Conservation (phyloP, 2,888 invertebrate species). For the Acrobasis consociella region DNA sequence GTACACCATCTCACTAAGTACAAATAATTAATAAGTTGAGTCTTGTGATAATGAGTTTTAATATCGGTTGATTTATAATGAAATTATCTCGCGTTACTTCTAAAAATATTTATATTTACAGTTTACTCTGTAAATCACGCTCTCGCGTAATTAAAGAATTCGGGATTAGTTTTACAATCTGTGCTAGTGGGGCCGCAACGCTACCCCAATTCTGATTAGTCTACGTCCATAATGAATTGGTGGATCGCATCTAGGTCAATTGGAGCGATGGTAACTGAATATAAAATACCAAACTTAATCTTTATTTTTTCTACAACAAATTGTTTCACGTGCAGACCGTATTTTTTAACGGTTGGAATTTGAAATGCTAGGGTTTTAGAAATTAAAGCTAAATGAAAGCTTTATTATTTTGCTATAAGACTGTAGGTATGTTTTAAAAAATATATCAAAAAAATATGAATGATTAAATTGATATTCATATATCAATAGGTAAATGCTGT, state of each 20-base stretch:
- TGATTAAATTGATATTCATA: too few relatives aligned
- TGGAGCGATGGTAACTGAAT: slow-evolving; percentile 7
- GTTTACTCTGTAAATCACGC: slow-evolving; percentile 6
- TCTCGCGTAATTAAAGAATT: slow-evolving; percentile 4
- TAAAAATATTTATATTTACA: neutral
- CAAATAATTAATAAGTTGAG: too few relatives aligned
- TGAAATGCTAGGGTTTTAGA: too few relatives aligned
- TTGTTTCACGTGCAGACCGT: neutral
- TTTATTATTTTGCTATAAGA: too few relatives aligned
- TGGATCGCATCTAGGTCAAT: slow-evolving; percentile 11
- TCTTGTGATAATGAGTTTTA: too few relatives aligned
- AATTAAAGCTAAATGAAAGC: too few relatives aligned
- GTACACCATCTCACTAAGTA: too few relatives aligned
- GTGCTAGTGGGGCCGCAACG: neutral
- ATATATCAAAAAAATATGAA: too few relatives aligned
- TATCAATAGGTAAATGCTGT: too few relatives aligned
- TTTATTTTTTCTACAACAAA: slow-evolving; percentile 3
- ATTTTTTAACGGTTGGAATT: neutral
- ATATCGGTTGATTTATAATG: too few relatives aligned
- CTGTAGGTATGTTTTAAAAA: too few relatives aligned
- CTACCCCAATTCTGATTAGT: slow-evolving; percentile 8
- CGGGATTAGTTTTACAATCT: slow-evolving; percentile 7
- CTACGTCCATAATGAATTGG: slow-evolving; percentile 10
- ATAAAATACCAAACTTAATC: slow-evolving; percentile 11
- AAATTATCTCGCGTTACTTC: too few relatives aligned